phyloP scores from a whole-genome alignment of 2,113 vertebrate genomes.

The Thamnaconus septentrionalis region DNA sequence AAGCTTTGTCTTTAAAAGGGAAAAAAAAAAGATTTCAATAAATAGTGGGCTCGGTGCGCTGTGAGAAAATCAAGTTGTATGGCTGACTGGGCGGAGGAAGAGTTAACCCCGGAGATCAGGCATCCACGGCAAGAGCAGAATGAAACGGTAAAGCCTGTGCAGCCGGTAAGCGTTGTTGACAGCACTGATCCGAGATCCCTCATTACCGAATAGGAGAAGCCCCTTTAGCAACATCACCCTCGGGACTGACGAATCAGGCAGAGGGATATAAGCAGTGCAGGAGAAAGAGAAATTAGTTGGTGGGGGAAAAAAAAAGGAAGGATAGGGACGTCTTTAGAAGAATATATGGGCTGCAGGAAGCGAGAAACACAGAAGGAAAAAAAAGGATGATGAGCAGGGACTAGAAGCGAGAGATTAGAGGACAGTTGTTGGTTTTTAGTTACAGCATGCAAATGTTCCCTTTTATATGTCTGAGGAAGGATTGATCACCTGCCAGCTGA shows the following conservation, averaged over 20 bases:
- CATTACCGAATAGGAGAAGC: conserved; percentile 65
- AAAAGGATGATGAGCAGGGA: conserved; percentile 13
- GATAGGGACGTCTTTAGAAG: conserved; percentile 7
- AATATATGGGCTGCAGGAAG: neutral
- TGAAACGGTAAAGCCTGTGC: conserved; percentile 27
- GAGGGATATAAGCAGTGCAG: conserved; percentile 4
- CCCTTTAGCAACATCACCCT: conserved; percentile 60
- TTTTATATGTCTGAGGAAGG: conserved; percentile 31
- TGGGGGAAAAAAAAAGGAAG: conserved; percentile 10
- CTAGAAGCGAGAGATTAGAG: conserved; percentile 14
- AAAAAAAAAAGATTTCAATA: conserved; percentile 59
- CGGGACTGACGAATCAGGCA: conserved; percentile 42
- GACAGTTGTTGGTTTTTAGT: conserved; percentile 59
- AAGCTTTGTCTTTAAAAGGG: conserved; percentile 63
- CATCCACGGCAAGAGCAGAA: conserved; percentile 39
- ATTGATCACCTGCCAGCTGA: conserved; percentile 61
- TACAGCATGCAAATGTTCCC: conserved; percentile 38
- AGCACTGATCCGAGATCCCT: conserved; percentile 67
- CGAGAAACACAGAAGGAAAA: conserved; percentile 4
- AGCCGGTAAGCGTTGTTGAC: conserved; percentile 60
- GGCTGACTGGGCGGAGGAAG: conserved; percentile 49
- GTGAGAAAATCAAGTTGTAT: conserved; percentile 22
- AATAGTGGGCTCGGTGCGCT: conserved; percentile 49
- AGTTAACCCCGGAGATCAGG: conserved; percentile 61
- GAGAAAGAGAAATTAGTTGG: neutral